Evolutionary conservation across 2,888 invertebrate genomes (phyloP), one percentile per base, ranked within the genome.

Genomic region (Melanostoma mellinum): DNA sequence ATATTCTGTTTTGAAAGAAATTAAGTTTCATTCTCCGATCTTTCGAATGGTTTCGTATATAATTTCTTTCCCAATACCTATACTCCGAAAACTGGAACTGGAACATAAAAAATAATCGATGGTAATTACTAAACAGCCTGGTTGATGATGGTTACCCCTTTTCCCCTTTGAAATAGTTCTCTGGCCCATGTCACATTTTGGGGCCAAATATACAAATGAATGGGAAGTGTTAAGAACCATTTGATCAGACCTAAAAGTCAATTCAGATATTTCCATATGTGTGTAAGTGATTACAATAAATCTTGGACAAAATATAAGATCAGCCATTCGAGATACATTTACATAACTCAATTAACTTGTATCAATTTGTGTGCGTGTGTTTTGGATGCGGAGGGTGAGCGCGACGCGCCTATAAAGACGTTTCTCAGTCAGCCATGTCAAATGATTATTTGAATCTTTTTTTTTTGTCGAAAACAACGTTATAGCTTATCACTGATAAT

Each of bases 291-390:
- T 84, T 79, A 71, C 52, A 75, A 84, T 84, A 84, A 84, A 84
- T 84, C 82, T 84, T 42, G 5, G 30, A 42, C 9, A 58, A 46
- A 65, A 69, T 68, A 67, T 78, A 73, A 84, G 69, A 73, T 73
- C 77, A 46, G n/a, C 56, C 65, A 53, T 53, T 60, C 65, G 48
- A 74, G 78, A 71, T 79, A 61, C 48, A 84, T 84, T 84, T 84
- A 79, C 84, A 84, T 84, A 84, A 84, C 84, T 84, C 79, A 84
- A 84, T 84, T 79, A 79, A 79, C 74, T 67, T 61, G 53, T 79
- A 65, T 75, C 60, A 50, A 50, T 55, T 71, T 71, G 50, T 48
- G 55, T 38, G 4, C 30, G 8, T 46, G 10, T 38, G 40, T 52
- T 55, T 52, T 44, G 50, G 32, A 55, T 42, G 30, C 10, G 5